Base-by-base conservation (phyloP, 2,888 invertebrate genomes). In the Podotricha telesiphe region DNA sequence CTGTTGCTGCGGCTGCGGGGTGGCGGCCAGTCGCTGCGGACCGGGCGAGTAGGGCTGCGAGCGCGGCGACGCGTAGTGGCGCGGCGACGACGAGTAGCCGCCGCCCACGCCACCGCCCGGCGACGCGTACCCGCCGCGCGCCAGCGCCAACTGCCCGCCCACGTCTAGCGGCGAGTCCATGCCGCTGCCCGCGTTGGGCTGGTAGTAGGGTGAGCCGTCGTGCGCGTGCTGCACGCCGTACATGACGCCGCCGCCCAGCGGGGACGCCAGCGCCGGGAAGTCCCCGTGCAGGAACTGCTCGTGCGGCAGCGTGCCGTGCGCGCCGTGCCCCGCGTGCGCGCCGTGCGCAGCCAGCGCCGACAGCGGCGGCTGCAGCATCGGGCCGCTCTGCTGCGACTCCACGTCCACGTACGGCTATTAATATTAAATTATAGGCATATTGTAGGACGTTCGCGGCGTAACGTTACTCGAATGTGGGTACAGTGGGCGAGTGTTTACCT, bases 21-120 rank as follows among this genome's bases (percentile, higher is more conserved):
- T 87, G 76, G 78, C 81, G 70, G 85, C 80, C 53, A 81, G 80
- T 11, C 84, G 82, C 74, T 80, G 82, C 71, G 77, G 86, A 75
- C 76, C 82, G 72, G 89, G 88, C 79, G 86, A 86, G 86, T 89
- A 91, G 62, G 84, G 87, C 82, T 87, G 88, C 74, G 85, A 82
- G 80, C 89, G 87, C 69, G 91, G 91, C 62, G 91, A 90, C 56
- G 88, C 88, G 84, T 91, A 89, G 69, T 80, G 87, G 76, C 89
- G 86, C 68, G 90, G 91, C 6, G 89, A 88, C 62, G 87, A 87
- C 69, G 70, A 79, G 69, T 76, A 79, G 19, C 76, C 71, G 73
- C 71, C 48, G 86, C 74, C 68, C 74, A 51, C 76, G 75, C 68
- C 61, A 34, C 61, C 48, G 66, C 74, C 77, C 65, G 74, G 73